A percentile compares a stretch with the other conserved stretches of the same genome.
These are phyloP conservation scores for Mallotus villosus DNA, from an alignment of 2,797 vertebrate genomes.

Conservation along the genomic window DNA sequence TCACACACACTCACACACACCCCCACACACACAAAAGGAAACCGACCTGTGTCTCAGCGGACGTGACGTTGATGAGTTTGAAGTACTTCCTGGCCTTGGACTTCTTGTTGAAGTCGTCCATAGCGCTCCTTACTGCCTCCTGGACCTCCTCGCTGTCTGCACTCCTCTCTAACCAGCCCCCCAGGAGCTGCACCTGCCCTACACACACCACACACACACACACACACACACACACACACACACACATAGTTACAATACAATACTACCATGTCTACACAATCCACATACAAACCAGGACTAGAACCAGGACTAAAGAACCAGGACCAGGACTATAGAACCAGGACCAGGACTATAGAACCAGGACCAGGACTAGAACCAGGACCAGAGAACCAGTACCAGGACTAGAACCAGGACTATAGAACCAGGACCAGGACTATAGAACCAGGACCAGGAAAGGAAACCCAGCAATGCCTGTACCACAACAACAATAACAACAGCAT, in stretches of 20 bases:
- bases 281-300: not conserved
- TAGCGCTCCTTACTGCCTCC: conserved; percentile 32
- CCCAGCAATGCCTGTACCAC: too few relatives aligned
- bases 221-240: conserved; percentile 4
- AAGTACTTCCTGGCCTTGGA: conserved; percentile 49
- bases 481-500: too few relatives aligned
- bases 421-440: not conserved
- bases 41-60: conserved; percentile 48
- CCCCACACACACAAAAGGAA: not conserved
- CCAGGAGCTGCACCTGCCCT: conserved; percentile 32
- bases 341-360: not conserved
- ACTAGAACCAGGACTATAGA: not conserved
- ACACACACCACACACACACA: not conserved
- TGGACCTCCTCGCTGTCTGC: conserved; percentile 29
- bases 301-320: too few relatives aligned
- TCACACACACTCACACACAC: not conserved
- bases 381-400: not conserved
- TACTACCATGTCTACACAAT: too few relatives aligned
- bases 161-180: conserved; percentile 24
- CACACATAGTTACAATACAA: not conserved
- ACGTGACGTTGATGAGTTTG: conserved; percentile 44
- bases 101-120: conserved; percentile 42
- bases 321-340: not conserved
- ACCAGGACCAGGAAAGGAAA: not conserved
- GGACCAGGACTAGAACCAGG: not conserved